Evolutionary conservation across 2,113 vertebrate genomes (phyloP), one percentile per base, ranked within the genome.

Genomic region (Prochilodus magdalenae): DNA sequence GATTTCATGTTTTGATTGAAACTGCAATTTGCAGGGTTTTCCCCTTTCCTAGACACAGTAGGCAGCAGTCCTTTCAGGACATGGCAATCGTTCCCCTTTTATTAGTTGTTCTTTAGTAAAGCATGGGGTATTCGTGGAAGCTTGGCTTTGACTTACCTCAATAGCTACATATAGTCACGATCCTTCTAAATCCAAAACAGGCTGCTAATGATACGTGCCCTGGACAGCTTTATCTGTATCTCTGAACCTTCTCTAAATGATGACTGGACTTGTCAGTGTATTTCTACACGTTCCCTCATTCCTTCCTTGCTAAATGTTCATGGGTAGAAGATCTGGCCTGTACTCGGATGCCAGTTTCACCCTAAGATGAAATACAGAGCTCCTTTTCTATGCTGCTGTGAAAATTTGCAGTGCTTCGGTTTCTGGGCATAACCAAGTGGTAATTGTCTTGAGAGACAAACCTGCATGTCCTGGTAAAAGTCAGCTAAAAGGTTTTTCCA

Each of bases 401-500:
- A 78, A 75, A 82, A 75, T 18, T 65, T 44, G 71, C 75, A 74
- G n/a, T 74, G 55, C 51, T 79, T 72, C 6, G 10, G 72, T 79
- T 59, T 78, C 75, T 62, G 26, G 36, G 30, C 29, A 59, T 55
- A 79, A 78, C 75, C 36, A 40, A 66, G 63, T 18, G 16, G 62
- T 20, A 67, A 66, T 36, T 66, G 36, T 36, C 63, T 36, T 67
- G 30, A 69, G 6, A 78, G 76, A 70, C 63, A 78, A n/a, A 65
- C 53, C 30, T 60, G 59, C 75, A 79, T 71, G 53, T 53, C 71
- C 69, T 55, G 47, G 57, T 36, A 70, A 57, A 26, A 57, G 20
- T 77, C 55, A 15, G 59, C 40, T 15, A 63, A 81, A 53, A 73
- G 67, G n/a, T 53, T 79, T 79, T 80, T 76, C 51, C 77, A 83